Percentiles rank a stretch among this genome's conserved stretches.
Conservation (phyloP, 2,797 vertebrate species). For the Mionectes olivaceus region DNA sequence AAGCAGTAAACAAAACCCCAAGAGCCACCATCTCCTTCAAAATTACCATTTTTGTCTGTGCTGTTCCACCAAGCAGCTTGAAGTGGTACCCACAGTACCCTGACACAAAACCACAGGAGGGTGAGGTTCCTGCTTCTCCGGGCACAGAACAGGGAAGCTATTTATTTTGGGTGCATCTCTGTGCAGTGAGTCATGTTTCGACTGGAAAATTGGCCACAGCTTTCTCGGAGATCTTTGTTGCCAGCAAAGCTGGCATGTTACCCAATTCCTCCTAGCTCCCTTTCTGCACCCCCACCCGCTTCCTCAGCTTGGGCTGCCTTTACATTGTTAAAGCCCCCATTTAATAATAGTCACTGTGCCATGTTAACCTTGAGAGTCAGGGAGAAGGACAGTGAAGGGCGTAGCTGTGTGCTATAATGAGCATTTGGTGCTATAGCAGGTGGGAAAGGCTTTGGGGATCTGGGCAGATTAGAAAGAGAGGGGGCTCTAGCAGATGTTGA, state of each 20-base stretch:
- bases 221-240: conserved; percentile 80
- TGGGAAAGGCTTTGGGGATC: conserved; percentile 88
- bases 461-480: conserved; percentile 86
- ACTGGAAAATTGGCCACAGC: conserved; percentile 93
- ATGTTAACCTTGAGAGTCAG: conserved; percentile 82
- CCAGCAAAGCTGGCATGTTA: conserved; percentile 86
- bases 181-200: conserved; percentile 94
- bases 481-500: conserved; percentile 88
- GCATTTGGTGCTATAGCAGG: conserved; percentile 84
- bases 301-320: conserved; percentile 58
- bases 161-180: conserved; percentile 96
- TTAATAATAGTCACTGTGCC: conserved; percentile 86
- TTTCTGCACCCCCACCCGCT: conserved; percentile 11
- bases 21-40: conserved; percentile 78
- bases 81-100: conserved; percentile 83
- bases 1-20: conserved; percentile 85
- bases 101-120: conserved; percentile 89
- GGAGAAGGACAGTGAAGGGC: conserved; percentile 82
- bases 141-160: conserved; percentile 91
- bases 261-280: conserved; percentile 73
- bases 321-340: conserved; percentile 71
- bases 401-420: conserved; percentile 81
- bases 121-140: conserved; percentile 88
- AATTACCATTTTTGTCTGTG: conserved; percentile 81
- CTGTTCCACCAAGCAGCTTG: conserved; percentile 76